phyloP scores from a whole-genome alignment of 1,140 invertebrate species.

The Scaptomyza montana region DNA sequence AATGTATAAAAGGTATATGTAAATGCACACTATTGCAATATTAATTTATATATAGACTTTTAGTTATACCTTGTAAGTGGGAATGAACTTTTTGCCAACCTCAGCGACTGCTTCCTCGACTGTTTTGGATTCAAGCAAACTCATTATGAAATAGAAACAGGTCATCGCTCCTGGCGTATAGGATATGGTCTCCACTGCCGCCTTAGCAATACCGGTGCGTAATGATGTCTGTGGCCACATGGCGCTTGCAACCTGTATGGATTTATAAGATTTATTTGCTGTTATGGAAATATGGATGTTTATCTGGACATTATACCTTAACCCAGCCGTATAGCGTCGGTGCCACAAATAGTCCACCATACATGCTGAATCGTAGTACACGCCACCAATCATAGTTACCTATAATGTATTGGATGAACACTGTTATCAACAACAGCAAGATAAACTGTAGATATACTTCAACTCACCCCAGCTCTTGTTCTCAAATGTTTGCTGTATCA shows the following conservation, averaged over 20 bases:
- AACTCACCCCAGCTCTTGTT: conserved; percentile 75
- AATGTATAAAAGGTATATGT: neutral
- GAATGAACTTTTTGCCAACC: conserved; percentile 90
- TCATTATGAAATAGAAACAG: conserved; percentile 93
- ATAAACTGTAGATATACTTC: neutral
- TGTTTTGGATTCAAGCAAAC: conserved; percentile 89
- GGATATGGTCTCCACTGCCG: conserved; percentile 91
- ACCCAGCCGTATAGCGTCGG: conserved; percentile 90
- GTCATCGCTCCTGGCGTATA: conserved; percentile 92
- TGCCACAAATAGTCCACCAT: conserved; percentile 89
- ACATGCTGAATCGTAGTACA: conserved; percentile 87
- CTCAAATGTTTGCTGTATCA: conserved; percentile 87
- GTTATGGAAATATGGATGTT: neutral
- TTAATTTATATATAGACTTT: neutral
- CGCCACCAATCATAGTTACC: conserved; percentile 86
- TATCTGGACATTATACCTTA: conserved; percentile 77
- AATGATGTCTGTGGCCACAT: conserved; percentile 88
- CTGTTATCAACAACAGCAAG: neutral
- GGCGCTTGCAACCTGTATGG: conserved; percentile 82
- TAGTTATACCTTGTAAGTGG: conserved; percentile 86
- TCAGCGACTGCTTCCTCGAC: conserved; percentile 88
- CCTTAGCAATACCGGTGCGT: conserved; percentile 88
- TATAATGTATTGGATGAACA: conserved; percentile 10
- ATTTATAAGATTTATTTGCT: neutral
- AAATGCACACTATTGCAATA: neutral